Evolutionary conservation across 2,797 vertebrate genomes (phyloP).

Genomic region (Melanotaenia maccullochi): DNA sequence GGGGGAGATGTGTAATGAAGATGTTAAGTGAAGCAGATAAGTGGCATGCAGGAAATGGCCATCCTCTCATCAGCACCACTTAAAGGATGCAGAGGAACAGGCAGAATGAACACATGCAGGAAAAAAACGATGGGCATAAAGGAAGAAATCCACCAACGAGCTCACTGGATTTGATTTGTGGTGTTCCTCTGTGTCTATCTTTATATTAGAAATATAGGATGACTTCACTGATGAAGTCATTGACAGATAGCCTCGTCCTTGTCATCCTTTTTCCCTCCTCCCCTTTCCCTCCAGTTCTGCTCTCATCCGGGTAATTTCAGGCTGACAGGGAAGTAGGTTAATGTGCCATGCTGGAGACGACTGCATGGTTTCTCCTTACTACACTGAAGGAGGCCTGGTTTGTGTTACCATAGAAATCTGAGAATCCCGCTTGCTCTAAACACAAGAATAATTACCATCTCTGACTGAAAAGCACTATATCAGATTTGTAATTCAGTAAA

Average conservation of each 20-base stretch:
- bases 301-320: conserved; percentile 49
- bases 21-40: conserved; percentile 11
- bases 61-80: conserved; percentile 60
- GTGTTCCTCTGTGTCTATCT: not conserved
- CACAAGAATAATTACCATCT: too few relatives aligned
- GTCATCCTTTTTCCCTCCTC: not conserved
- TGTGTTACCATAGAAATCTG: too few relatives aligned
- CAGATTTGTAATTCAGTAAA: too few relatives aligned
- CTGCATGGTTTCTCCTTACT: conserved; percentile 52
- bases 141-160: too few relatives aligned
- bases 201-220: not conserved
- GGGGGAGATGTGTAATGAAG: not conserved
- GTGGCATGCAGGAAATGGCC: conserved; percentile 18
- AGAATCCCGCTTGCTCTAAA: too few relatives aligned
- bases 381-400: conserved; percentile 18
- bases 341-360: conserved; percentile 79
- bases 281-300: conserved; percentile 25
- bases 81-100: conserved; percentile 8
- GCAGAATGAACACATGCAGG: too few relatives aligned
- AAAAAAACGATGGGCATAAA: too few relatives aligned
- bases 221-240: too few relatives aligned
- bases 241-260: not conserved
- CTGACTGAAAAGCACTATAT: too few relatives aligned
- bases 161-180: not conserved
- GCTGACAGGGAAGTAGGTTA: conserved; percentile 79